Percentiles rank a stretch among this genome's conserved stretches.
phyloP scores from a whole-genome alignment of 1,140 invertebrate species.

The Ceratoteleas bidentatus region DNA sequence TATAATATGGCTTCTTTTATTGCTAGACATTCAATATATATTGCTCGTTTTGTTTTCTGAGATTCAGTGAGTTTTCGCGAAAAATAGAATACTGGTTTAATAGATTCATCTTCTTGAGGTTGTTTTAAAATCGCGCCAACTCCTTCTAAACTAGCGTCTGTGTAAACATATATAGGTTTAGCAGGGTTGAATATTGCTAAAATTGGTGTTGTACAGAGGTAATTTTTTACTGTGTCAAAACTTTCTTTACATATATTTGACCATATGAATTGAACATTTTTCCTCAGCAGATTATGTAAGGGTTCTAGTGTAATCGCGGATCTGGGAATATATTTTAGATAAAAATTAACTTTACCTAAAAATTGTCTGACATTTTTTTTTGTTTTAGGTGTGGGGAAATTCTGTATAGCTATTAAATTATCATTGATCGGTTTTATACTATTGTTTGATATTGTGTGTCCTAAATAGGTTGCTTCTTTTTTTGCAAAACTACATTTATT shows the following conservation, averaged over 20 bases:
- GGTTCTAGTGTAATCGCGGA: slow-evolving; percentile 25
- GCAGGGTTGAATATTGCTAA: slow-evolving; percentile 55
- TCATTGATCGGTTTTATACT: too few species aligned
- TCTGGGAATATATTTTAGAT: slow-evolving; percentile 52
- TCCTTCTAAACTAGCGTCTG: slow-evolving; percentile 52
- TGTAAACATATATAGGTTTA: slow-evolving; percentile 50
- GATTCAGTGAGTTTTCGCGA: too few species aligned
- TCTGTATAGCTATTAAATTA: too few species aligned
- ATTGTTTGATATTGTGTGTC: slow-evolving; percentile 27
- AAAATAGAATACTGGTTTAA: slow-evolving; percentile 10
- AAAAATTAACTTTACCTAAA: slow-evolving; percentile 59
- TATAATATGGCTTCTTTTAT: too few species aligned
- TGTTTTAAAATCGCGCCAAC: slow-evolving; percentile 59
- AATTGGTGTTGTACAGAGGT: slow-evolving; percentile 31
- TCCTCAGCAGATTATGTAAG: slow-evolving; percentile 46
- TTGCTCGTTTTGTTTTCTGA: too few species aligned
- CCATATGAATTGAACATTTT: slow-evolving; percentile 29
- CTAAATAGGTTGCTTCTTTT: slow-evolving; percentile 14
- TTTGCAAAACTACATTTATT: slow-evolving; percentile 20
- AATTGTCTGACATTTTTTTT: slow-evolving; percentile 47
- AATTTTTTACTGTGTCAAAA: slow-evolving; percentile 39
- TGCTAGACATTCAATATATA: too few species aligned
- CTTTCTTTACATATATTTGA: slow-evolving; percentile 31
- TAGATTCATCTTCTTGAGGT: slow-evolving; percentile 22
- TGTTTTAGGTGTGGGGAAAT: slow-evolving; percentile 14